Evolutionary conservation across 2,888 invertebrate species (phyloP).

Genomic region (Rotaria macrura): DNA sequence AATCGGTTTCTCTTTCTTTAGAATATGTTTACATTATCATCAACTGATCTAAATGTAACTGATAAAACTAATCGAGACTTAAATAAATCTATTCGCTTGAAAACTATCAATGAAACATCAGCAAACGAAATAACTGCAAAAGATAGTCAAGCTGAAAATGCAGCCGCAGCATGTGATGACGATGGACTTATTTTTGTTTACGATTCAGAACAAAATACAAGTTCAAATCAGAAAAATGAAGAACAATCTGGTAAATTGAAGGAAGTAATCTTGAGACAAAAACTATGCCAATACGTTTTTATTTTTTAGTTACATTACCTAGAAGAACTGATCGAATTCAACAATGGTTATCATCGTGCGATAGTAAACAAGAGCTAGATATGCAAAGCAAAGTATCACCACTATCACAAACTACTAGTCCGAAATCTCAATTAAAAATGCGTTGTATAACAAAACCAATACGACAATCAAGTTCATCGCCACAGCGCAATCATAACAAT

Average conservation of each 20-base stretch:
- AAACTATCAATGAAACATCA: not conserved
- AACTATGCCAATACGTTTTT: not conserved
- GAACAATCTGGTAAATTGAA: not conserved
- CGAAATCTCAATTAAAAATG: not conserved
- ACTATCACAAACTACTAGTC: not conserved
- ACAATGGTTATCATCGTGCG: conserved; percentile 15
- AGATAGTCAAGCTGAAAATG: not conserved
- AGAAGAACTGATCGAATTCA: not conserved
- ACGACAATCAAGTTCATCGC: too few species aligned
- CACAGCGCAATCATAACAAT: not conserved
- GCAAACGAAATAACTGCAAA: not conserved
- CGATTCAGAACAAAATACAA: not conserved
- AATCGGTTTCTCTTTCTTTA: not conserved
- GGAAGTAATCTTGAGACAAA: not conserved
- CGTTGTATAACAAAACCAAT: not conserved
- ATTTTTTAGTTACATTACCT: not conserved
- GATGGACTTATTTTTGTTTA: conserved; percentile 13
- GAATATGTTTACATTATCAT: not conserved
- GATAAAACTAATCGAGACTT: not conserved
- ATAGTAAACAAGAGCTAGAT: not conserved
- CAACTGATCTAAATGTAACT: not conserved
- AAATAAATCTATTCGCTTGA: not conserved
- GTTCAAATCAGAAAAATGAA: not conserved
- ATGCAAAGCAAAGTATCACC: not conserved
- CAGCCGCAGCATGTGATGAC: conserved; percentile 5